Conservation (phyloP, 2,888 invertebrate genomes). For the Aquatica leii region DNA sequence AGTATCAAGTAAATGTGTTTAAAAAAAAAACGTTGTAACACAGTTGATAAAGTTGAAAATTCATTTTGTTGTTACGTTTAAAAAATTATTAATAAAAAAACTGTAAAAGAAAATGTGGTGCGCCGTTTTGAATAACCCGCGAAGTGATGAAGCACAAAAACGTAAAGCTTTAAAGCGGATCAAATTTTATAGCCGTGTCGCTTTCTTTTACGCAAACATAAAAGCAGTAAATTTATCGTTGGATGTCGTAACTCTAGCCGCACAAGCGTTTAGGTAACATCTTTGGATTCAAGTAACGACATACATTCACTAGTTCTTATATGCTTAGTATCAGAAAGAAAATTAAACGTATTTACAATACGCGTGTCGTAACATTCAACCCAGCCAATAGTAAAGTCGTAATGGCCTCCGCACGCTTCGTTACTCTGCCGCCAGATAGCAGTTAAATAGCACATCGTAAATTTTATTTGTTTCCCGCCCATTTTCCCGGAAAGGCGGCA, state of each 20-base stretch:
- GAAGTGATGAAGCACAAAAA: slow-evolving; percentile 47
- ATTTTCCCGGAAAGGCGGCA: slow-evolving; percentile 66
- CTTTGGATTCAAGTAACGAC: slow-evolving; percentile 62
- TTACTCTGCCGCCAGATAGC: slow-evolving; percentile 66
- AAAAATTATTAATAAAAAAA: slow-evolving; percentile 25
- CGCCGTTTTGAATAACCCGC: slow-evolving; percentile 60
- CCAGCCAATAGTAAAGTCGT: slow-evolving; percentile 67
- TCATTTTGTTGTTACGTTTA: slow-evolving; percentile 5
- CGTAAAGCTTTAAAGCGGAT: slow-evolving; percentile 39
- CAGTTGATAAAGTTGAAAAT: neutral
- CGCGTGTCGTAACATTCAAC: slow-evolving; percentile 45
- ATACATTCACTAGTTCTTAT: slow-evolving; percentile 10
- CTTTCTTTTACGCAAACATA: slow-evolving; percentile 40
- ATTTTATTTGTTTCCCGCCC: slow-evolving; percentile 67
- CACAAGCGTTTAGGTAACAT: slow-evolving; percentile 51
- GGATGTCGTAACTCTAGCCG: slow-evolving; percentile 54
- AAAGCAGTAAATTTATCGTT: slow-evolving; percentile 43
- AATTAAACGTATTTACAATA: slow-evolving; percentile 35
- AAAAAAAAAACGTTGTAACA: slow-evolving; percentile 7
- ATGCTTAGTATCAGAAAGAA: neutral
- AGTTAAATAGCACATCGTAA: slow-evolving; percentile 64
- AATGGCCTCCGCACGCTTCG: slow-evolving; percentile 67
- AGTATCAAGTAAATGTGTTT: slow-evolving; percentile 12
- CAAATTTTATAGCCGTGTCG: slow-evolving; percentile 40
- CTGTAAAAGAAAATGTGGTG: slow-evolving; percentile 33